phyloP scores from a whole-genome alignment of 2,113 vertebrate genomes.

The Perognathus longimembris region DNA sequence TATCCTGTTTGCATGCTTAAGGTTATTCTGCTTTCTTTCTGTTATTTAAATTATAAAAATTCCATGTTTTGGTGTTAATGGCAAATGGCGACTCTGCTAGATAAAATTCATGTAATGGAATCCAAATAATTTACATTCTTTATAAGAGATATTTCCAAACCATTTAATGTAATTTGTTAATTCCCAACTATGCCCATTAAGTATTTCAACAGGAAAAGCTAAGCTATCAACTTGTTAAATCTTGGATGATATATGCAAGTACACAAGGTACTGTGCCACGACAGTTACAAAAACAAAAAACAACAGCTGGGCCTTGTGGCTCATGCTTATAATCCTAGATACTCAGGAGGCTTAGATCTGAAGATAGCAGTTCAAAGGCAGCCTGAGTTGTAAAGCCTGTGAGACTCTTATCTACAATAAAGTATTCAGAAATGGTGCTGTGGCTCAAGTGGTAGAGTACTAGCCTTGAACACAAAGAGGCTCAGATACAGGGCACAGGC shows the following conservation, averaged over 20 bases:
- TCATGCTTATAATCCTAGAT: too few species aligned
- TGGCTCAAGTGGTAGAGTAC: too few species aligned
- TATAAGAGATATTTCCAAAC: neutral
- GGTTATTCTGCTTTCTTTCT: neutral
- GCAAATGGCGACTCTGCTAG: neutral
- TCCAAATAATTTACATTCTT: slow-evolving; percentile 41
- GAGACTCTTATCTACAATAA: too few species aligned
- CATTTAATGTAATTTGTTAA: neutral
- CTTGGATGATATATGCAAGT: neutral
- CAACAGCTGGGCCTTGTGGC: too few species aligned
- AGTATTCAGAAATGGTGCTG: too few species aligned
- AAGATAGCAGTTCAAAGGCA: too few species aligned
- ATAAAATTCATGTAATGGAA: slow-evolving; percentile 27
- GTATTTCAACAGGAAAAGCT: slow-evolving; percentile 11
- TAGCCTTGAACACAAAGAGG: too few species aligned
- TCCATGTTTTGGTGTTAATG: neutral
- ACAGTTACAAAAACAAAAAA: neutral
- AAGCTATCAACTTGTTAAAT: neutral
- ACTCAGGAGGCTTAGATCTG: too few species aligned
- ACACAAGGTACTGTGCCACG: neutral
- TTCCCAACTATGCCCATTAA: neutral
- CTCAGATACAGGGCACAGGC: too few species aligned
- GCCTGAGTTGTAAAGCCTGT: too few species aligned
- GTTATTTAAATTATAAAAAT: slow-evolving; percentile 42
- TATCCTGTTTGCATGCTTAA: neutral